Evolutionary conservation across 2,113 vertebrate genomes (phyloP), one percentile per base, ranked within the genome.

Genomic region (Merops nubicus): DNA sequence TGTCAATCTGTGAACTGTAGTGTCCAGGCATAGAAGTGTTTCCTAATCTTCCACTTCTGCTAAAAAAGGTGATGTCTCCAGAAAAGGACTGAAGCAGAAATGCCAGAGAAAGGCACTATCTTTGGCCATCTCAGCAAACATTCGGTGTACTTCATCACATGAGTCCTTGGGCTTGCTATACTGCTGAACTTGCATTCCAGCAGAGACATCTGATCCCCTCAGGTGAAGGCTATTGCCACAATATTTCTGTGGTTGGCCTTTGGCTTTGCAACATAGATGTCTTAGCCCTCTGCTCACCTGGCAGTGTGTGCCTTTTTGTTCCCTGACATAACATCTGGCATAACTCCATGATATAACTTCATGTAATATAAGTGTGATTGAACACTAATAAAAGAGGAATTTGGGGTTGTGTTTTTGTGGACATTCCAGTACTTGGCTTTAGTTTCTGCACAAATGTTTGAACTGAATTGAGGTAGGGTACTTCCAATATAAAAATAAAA

Each of bases 361-460:
- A 12, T 54, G 38, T 56, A 93, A 81, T 51, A 1, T 15, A 84
- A 81, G 38, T 75, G 85, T 6, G 5, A 91, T 7, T 43, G 69
- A 90, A 68, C 12, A 73, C 36, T 51, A 75, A 93, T 82, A 85
- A 94, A 96, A 82, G 53, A 68, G 48, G 65, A 82, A 91, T 96
- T 89, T 36, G 9, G 6, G 69, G 9, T 84, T 95, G 65, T 6
- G n/a, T 86, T 84, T 83, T 26, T 79, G 47, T 59, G 34, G 50
- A 23, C 60, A 85, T 95, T 78, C 64, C 56, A 89, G 42, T 56
- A 87, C 11, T 76, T 59, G 81, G 38, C 29, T 89, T 78, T 81
- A 63, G 85, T 81, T 94, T 87, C 77, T 93, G 51, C 38, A 38
- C 10, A 73, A 91, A 33, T 29, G 10, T 77, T 87, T 91, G 73